These are phyloP conservation scores for Chaetogeoica ovagalla DNA, from an alignment of 2,888 invertebrate species.

Conservation along the genomic window DNA sequence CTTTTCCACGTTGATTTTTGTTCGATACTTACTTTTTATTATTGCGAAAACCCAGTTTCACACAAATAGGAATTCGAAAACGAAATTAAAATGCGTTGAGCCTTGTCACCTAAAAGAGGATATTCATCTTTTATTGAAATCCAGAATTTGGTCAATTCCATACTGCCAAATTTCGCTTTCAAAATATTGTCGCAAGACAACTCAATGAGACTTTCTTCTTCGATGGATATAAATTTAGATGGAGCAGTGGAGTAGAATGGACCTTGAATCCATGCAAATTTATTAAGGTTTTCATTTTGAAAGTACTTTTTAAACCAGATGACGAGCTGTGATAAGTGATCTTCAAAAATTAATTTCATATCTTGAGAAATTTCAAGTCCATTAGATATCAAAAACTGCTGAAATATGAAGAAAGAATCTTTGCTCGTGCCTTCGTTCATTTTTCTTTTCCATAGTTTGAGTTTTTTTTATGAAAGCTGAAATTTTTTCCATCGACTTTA, in stretches of 20 bases:
- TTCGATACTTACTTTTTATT: no score
- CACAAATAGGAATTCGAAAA: no score
- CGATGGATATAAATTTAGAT: no score
- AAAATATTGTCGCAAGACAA: neutral
- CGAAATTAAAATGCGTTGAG: neutral
- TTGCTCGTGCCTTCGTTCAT: constrained; percentile 19
- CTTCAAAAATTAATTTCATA: constrained; percentile 7
- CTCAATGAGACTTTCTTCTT: no score
- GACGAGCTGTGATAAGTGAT: no score
- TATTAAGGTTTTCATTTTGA: no score
- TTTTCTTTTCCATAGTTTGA: constrained; percentile 21
- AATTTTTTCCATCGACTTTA: constrained; percentile 18
- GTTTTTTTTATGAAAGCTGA: constrained; percentile 10
- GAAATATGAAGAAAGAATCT: constrained; percentile 1
- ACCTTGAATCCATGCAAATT: no score
- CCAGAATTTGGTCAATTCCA: neutral
- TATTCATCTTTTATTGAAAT: neutral
- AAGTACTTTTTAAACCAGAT: no score
- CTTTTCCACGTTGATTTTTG: no score
- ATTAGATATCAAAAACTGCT: neutral
- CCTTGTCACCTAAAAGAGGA: neutral
- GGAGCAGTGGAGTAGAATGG: no score
- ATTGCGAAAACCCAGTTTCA: no score
- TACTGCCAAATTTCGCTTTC: neutral
- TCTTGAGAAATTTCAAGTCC: constrained; percentile 6